Conservation (phyloP, 2,797 vertebrate species). For the Danio choprae region DNA sequence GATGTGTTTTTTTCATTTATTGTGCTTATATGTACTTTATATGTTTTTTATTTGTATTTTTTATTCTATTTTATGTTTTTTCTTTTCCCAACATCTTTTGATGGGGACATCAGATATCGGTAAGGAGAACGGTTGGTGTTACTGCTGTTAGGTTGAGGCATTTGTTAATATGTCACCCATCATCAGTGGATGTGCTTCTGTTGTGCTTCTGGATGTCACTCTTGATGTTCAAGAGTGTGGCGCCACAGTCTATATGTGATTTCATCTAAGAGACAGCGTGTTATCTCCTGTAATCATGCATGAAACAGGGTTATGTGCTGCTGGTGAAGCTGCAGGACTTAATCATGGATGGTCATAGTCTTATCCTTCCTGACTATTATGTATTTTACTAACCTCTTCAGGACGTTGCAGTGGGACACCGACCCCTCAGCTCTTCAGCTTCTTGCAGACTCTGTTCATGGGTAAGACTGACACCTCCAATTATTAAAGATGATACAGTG, state of each 20-base stretch:
- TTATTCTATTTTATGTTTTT: not conserved
- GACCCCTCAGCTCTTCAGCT: slow-evolving; percentile 91
- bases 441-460: slow-evolving; percentile 88
- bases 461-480: slow-evolving; percentile 81
- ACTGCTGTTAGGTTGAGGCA: not conserved
- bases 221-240: not conserved
- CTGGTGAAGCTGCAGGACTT: slow-evolving; percentile 29
- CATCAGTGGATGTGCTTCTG: slow-evolving; percentile 37
- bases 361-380: slow-evolving; percentile 72
- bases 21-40: too few species aligned
- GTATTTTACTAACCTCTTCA: slow-evolving; percentile 68
- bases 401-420: slow-evolving; percentile 91
- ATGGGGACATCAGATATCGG: slow-evolving; percentile 61
- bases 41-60: not conserved
- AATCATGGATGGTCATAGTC: slow-evolving; percentile 71
- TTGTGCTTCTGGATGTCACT: too few species aligned
- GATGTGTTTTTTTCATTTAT: not conserved
- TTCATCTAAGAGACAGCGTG: slow-evolving; percentile 20
- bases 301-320: slow-evolving; percentile 34
- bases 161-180: slow-evolving; percentile 31
- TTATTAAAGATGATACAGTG: slow-evolving; percentile 6
- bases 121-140: slow-evolving; percentile 53
- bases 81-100: slow-evolving; percentile 48
- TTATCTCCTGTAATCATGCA: slow-evolving; percentile 22
- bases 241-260: slow-evolving; percentile 14